Evolutionary conservation across 2,113 vertebrate species (phyloP), one percentile per base, ranked within the genome.

Genomic region (Chaetops frenatus): DNA sequence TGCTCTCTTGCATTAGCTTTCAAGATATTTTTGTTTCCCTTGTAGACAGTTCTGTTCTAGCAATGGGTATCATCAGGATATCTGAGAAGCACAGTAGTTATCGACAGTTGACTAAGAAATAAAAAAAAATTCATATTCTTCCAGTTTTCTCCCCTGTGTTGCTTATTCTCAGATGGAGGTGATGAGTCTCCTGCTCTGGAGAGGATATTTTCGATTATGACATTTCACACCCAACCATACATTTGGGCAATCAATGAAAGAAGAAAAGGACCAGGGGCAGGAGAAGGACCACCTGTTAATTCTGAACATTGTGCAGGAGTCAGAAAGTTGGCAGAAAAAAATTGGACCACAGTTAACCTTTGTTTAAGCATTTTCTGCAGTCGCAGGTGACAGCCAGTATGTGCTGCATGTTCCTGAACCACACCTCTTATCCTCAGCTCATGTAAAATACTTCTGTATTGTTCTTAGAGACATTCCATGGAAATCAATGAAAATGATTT

Each of bases 401-500:
- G 54, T 71, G 19, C 23, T 48, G n/a, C 36, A 1, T 8, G 20
- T 51, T 89, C 62, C 60, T 64, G 22, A 84, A 28, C 20, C 51
- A 33, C 9, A 8, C 23, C 15, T 54, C 60, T 91, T 80, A 18
- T 53, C 81, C 72, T 94, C 29, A 40, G 74, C 51, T 65, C 60
- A 29, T 42, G 35, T 56, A 51, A 90, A 90, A 74, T 84, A 69
- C 70, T 94, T 93, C 88, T 87, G 35, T 44, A 36, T 91, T 90
- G 76, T 94, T 96, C 69, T 81, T 92, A 29, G 61, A 95, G 86
- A 61, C 19, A 19, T 77, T 90, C 90, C 29, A 33, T 88, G 44
- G 89, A 95, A 97, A 97, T 95, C 90, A 86, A 80, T 92, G 81
- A 90, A 94, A 95, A 92, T 69, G 0, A 73, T 72, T 86, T 88